Base-by-base conservation (phyloP, 1,140 invertebrate genomes). In the Cydia splendana region DNA sequence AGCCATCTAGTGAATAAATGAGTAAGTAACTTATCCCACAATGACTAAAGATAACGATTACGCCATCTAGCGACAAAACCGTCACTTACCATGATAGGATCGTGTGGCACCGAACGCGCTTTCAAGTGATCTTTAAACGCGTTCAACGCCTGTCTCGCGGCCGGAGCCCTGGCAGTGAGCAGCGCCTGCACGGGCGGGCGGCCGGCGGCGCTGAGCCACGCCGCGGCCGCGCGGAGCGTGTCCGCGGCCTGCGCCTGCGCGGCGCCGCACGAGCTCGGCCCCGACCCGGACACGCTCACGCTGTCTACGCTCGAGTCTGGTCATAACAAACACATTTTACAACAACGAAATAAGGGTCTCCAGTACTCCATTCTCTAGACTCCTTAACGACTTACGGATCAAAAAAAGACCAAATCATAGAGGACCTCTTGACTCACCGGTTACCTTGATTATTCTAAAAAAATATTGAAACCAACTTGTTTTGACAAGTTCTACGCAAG, bases 151-250 rank as follows among this genome's bases (percentile, higher is more conserved):
- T 95, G 95, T 24, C 96, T 93, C 4, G 99, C 95, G 73, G 97
- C 95, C 20, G 95, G 95, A 1, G 96, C 97, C 24, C 98, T 94
- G 2, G 97, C 95, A 42, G 95, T 96, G 88, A 98, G 98, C 30
- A 98, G 95, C 82, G 97, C 96, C 34, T 96, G 95, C 81, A 97
- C 97, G 80, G 97, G 97, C 75, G 96, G 95, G 20, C 96, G 94
- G 38, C 96, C 95, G 69, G 96, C 96, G 86, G 98, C 96, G 78
- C 96, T 95, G 10, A 98, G 94, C 98, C 98, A 99, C 38, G 95
- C 95, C 0, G 97, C 95, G 67, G 99, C 97, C 74, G 95, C 95
- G 10, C 96, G 95, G 76, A 99, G 94, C 79, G 97, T 96, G 75
- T 95, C 94, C 71, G 96, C 89, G 12, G 95, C 94, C 76, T 9